Evolutionary conservation across 2,113 vertebrate genomes (phyloP), one percentile per base, ranked within the genome.

Genomic region (Pogona vitticeps): DNA sequence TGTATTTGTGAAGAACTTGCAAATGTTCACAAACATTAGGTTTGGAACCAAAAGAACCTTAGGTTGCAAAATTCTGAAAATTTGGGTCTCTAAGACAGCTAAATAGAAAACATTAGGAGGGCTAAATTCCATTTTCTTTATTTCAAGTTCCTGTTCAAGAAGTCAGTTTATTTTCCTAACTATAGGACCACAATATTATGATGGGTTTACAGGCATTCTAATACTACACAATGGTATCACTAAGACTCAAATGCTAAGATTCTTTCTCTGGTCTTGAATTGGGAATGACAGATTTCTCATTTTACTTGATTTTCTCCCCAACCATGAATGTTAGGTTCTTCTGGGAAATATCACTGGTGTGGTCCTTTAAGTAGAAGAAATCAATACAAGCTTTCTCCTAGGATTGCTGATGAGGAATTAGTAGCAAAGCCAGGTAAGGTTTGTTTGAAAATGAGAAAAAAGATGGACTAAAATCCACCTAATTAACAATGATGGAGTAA

Each of bases 351-450:
- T 77, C 52, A 89, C 38, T 77, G 23, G 17, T 31, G 70, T 23
- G 26, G 71, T 38, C 33, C 58, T 76, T 63, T 89, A 59, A 38
- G 61, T 72, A 80, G 36, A 73, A 38, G 56, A 70, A 85, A 85
- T 72, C 73, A 77, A 59, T 72, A 78, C 17, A n/a, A 10, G 23
- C 38, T 89, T 23, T n/a, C 52, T 7, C 17, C 17, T 14, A 33
- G 63, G 79, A 70, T 76, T 82, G 38, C 80, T 89, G 72, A 67
- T 85, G 78, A 63, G 79, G 83, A 61, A 77, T 85, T 76, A 85
- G 78, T 59, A 42, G 71, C 31, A 65, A 67, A 36, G 31, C 78
- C 23, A 76, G 52, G 28, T 15, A 82, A 46, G 1, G 20, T 81
- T 76, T 68, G 71, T 28, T 59, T 52, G 46, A 61, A 76, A 89